Conservation (phyloP, 2,113 vertebrate genomes). For the Notechis scutatus region DNA sequence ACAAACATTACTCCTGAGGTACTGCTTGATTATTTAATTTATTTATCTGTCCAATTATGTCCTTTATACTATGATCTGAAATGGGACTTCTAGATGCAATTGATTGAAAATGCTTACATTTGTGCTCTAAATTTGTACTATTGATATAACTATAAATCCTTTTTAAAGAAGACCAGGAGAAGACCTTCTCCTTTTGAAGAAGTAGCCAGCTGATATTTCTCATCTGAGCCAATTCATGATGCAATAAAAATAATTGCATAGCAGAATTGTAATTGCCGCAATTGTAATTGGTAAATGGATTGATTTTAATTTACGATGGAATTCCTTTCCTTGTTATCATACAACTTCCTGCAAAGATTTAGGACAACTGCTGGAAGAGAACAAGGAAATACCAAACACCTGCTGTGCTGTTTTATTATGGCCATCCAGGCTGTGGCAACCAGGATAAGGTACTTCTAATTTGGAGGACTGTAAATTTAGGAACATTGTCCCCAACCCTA, state of each 20-base stretch:
- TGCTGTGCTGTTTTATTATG: not conserved
- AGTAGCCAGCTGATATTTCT: not conserved
- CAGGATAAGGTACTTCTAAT: not conserved
- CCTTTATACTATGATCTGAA: not conserved
- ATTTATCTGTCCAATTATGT: not conserved
- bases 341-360: not conserved
- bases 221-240: not conserved
- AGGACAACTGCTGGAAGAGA: not conserved
- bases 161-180: not conserved
- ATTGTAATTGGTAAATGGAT: not conserved
- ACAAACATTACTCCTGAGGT: not conserved
- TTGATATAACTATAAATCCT: not conserved
- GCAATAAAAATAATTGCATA: not conserved
- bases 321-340: not conserved
- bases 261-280: not conserved
- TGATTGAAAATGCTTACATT: not conserved
- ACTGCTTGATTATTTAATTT: not conserved
- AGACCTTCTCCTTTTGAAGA: not conserved
- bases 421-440: not conserved
- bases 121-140: not conserved
- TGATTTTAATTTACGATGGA: not conserved
- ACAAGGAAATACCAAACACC: not conserved
- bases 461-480: conserved; percentile 46
- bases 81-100: not conserved
- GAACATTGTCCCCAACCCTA: conserved; percentile 24